These are phyloP conservation scores for Mizuhopecten yessoensis DNA, from an alignment of 1,140 invertebrate genomes.

Conservation along the genomic window DNA sequence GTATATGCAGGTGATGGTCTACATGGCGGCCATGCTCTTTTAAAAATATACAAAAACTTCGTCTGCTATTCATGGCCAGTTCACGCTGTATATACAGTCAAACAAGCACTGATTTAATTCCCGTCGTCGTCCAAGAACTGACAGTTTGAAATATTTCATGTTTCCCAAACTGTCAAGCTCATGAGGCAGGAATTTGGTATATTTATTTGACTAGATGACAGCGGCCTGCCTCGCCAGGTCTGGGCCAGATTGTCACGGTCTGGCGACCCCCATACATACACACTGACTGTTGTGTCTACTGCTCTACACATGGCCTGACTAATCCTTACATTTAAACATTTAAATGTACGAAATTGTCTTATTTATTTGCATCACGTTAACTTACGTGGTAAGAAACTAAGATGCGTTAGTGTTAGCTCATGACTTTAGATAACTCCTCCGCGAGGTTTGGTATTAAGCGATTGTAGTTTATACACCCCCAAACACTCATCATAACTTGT, in stretches of 20 bases:
- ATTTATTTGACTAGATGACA: slow-evolving; percentile 28
- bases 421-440: neutral
- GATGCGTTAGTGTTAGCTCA: neutral
- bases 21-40: neutral
- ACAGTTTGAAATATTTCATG: slow-evolving; percentile 39
- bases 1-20: slow-evolving; percentile 27
- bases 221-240: neutral
- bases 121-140: neutral
- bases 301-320: neutral
- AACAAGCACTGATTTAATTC: neutral
- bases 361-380: neutral
- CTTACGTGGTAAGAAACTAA: neutral
- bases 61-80: neutral
- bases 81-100: neutral
- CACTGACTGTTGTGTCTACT: slow-evolving; percentile 4
- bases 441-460: neutral
- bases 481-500: neutral
- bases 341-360: neutral
- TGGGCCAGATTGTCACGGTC: neutral
- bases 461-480: neutral
- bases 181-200: slow-evolving; percentile 22
- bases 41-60: slow-evolving; percentile 13
- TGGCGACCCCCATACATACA: neutral
- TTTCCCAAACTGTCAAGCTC: slow-evolving; percentile 37
- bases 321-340: slow-evolving; percentile 17